A percentile compares a stretch with the other conserved stretches of the same genome.
Conservation (phyloP, 2,113 vertebrate genomes). For the Ptyas mucosa region DNA sequence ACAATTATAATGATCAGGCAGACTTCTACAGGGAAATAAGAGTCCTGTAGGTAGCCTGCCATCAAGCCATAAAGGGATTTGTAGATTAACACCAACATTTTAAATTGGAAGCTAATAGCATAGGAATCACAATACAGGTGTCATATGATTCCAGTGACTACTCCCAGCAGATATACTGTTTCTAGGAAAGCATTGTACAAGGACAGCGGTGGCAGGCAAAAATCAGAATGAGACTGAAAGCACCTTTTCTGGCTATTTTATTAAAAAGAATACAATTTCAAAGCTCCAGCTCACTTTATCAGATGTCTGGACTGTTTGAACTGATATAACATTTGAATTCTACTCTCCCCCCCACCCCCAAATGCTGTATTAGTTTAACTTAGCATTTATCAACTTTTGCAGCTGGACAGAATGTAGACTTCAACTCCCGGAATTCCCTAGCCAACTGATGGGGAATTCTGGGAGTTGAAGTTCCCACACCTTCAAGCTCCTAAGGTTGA, state of each 20-base stretch:
- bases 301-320: not conserved
- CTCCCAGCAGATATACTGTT: conserved; percentile 28
- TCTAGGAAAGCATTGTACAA: not conserved
- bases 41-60: not conserved
- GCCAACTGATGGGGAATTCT: not conserved
- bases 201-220: not conserved
- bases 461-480: not conserved
- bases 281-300: not conserved
- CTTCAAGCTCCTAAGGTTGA: not conserved
- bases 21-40: not conserved
- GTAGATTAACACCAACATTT: not conserved
- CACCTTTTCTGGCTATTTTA: not conserved
- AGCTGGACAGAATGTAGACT: not conserved
- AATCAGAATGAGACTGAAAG: not conserved
- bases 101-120: not conserved
- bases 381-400: not conserved
- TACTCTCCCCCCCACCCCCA: fast-evolving
- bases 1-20: not conserved
- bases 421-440: not conserved
- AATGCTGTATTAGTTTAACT: not conserved
- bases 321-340: not conserved
- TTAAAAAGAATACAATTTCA: not conserved
- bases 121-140: not conserved
- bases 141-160: not conserved
- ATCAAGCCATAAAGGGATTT: not conserved